These are phyloP conservation scores for Drosophila pseudotakahashii DNA, from an alignment of 2,888 invertebrate species.

Conservation along the genomic window DNA sequence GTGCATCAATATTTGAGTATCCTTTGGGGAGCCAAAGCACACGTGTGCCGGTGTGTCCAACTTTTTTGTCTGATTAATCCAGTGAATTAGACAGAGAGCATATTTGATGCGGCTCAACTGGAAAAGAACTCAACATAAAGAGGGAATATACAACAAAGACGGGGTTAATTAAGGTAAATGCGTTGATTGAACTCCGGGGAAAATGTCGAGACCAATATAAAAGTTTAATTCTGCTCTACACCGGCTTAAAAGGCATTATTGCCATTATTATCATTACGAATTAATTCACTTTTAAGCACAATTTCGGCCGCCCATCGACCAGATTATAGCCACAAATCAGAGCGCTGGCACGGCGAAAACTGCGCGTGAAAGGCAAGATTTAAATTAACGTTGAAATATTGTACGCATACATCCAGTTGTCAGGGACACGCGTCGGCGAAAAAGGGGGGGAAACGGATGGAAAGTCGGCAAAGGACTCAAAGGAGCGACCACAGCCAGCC, in stretches of 20 bases:
- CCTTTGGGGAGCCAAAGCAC: conserved; percentile 17
- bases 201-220: not conserved
- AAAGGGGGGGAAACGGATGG: conserved; percentile 7
- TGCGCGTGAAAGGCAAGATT: conserved; percentile 32
- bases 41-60: conserved; percentile 27
- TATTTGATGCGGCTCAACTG: conserved; percentile 32
- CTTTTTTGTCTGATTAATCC: conserved; percentile 52
- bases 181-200: conserved; percentile 10
- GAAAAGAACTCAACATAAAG: conserved; percentile 9
- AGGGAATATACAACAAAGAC: not conserved
- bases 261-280: conserved; percentile 19
- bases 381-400: conserved; percentile 43
- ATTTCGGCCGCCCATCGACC: conserved; percentile 4
- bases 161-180: conserved; percentile 22
- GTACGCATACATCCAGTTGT: conserved; percentile 44
- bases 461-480: conserved; percentile 18
- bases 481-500: conserved; percentile 25
- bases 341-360: not conserved
- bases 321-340: conserved; percentile 29
- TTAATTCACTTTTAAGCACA: conserved; percentile 12
- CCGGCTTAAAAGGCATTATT: conserved; percentile 14
- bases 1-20: conserved; percentile 44
- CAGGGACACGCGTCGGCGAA: conserved; percentile 37
- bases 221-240: not conserved
- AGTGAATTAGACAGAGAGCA: conserved; percentile 40